Percentiles rank a stretch among this genome's conserved stretches.
phyloP scores from a whole-genome alignment of 2,113 vertebrate genomes.

The Centrocercus urophasianus region DNA sequence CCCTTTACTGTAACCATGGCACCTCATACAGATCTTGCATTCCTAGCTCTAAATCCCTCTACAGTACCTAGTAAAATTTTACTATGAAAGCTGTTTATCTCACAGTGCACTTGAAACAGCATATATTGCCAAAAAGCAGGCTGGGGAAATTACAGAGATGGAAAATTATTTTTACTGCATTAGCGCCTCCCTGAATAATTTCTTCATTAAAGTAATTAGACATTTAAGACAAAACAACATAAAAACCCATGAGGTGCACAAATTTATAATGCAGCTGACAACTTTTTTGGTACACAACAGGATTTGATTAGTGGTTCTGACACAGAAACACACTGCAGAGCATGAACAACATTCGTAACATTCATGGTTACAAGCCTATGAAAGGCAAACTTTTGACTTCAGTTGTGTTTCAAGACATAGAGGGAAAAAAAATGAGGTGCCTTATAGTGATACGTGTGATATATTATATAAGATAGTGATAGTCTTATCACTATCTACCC shows the following conservation, averaged over 20 bases:
- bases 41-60: not conserved
- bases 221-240: not conserved
- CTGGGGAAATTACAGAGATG: conserved; percentile 29
- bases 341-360: not conserved
- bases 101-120: not conserved
- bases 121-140: not conserved
- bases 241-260: not conserved
- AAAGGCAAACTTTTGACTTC: not conserved
- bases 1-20: not conserved
- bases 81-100: not conserved
- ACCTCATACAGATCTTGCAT: not conserved
- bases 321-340: not conserved
- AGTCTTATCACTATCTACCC: too few species aligned
- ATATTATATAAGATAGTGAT: too few species aligned
- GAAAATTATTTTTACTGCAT: not conserved
- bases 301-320: not conserved
- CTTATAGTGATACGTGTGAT: too few species aligned
- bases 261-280: not conserved
- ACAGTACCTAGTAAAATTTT: not conserved
- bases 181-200: not conserved
- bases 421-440: not conserved
- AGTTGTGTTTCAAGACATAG: not conserved
- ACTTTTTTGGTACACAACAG: rapidly evolving
- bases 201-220: conserved; percentile 20
- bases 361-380: not conserved